These are phyloP conservation scores for Nipponacmea schrenckii DNA, from an alignment of 2,888 invertebrate genomes.

Conservation along the genomic window DNA sequence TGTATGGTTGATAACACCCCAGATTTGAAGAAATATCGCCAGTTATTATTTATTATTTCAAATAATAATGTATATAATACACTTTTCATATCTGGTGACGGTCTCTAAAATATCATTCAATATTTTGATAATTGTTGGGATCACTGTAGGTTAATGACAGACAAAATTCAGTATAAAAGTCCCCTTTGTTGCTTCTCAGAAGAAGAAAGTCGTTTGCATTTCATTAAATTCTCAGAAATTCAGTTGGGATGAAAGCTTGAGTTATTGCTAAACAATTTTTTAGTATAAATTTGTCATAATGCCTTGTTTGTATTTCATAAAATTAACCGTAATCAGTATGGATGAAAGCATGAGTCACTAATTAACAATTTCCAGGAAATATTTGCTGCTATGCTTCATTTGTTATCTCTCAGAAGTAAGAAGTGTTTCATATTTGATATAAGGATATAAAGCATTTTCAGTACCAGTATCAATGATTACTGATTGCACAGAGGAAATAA, in stretches of 20 bases:
- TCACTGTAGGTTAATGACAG: neutral
- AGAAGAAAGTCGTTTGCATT: neutral
- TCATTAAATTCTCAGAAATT: neutral
- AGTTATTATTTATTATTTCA: conserved; percentile 82
- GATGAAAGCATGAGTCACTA: too few relatives aligned
- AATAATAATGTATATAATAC: conserved; percentile 70
- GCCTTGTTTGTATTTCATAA: too few relatives aligned
- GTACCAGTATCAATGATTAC: too few relatives aligned
- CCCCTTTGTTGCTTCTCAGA: neutral
- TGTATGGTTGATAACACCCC: conserved; percentile 50
- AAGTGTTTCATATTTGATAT: too few relatives aligned
- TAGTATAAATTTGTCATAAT: too few relatives aligned
- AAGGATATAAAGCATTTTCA: too few relatives aligned
- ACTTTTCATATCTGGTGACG: conserved; percentile 71
- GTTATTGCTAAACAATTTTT: neutral
- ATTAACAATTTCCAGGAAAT: too few relatives aligned
- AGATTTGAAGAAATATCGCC: conserved; percentile 86
- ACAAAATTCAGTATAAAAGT: too few relatives aligned
- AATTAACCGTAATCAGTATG: too few relatives aligned
- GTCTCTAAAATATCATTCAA: conserved; percentile 55
- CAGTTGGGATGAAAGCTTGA: neutral
- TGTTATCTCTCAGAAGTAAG: too few relatives aligned
- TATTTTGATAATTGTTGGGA: neutral
- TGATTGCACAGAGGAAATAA: too few relatives aligned
- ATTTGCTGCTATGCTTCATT: too few relatives aligned